Base-by-base conservation (phyloP, 2,888 invertebrate genomes). In the Keiferia lycopersicella region DNA sequence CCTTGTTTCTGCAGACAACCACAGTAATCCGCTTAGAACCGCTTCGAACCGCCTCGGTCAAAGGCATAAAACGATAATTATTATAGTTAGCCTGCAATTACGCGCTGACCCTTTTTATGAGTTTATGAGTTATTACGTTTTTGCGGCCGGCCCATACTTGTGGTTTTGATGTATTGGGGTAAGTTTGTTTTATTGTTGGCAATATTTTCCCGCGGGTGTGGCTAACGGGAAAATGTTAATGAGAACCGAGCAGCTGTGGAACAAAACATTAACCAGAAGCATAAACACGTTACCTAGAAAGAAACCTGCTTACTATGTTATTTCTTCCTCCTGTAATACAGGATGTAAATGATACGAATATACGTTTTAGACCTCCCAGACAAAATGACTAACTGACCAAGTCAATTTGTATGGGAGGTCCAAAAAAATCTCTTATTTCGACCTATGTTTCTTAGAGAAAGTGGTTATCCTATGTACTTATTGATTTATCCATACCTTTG, bases 41-140 rank as follows among this genome's bases (percentile, higher is more conserved):
- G 22, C 16, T 45, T 22, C 39, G 22, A 45, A 20, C 26, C 22
- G 70, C 72, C 70, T 64, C 66, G 66, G 65, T 67, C 63, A 74
- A 76, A 80, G 81, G 80, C 79, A 78, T 77, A 78, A 79, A 76
- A 75, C 80, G 74, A 76, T 81, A 82, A 83, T 83, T 79, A 82
- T 77, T 72, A 73, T 74, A 72, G 71, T 71, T 69, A 53, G 68
- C 69, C 73, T 65, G 71, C 74, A 72, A 73, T 72, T 73, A 75
- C 74, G 65, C 68, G 67, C 68, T 71, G 72, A 73, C 76, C 77
- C 71, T 80, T 81, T 76, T 76, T 75, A 71, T 73, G 69, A 71
- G 65, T 72, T 66, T 70, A 63, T 69, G 70, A 72, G 68, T 69
- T 70, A 71, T 68, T 58, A 64, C 68, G 64, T 63, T 68, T 65